phyloP scores from a whole-genome alignment of 2,888 invertebrate species.

The Melitaea athalia region DNA sequence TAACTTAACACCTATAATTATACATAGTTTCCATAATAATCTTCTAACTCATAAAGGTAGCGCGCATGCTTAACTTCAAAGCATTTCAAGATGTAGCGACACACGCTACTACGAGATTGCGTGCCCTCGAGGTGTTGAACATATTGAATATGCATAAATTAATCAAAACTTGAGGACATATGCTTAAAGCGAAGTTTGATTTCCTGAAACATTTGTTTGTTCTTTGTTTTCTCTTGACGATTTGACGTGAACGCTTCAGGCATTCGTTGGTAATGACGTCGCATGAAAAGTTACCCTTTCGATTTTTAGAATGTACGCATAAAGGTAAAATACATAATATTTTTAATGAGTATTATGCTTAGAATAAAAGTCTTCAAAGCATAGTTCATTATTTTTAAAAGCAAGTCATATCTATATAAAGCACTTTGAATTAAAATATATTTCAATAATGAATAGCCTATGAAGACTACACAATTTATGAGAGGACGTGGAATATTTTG shows the following conservation, averaged over 20 bases:
- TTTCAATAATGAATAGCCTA: too few relatives aligned
- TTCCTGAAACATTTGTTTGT: constrained; percentile 43
- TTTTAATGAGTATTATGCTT: background rate
- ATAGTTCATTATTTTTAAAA: too few relatives aligned
- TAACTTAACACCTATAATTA: background rate
- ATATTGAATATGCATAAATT: constrained; percentile 52
- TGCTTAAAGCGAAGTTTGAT: constrained; percentile 45
- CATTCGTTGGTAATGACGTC: constrained; percentile 30
- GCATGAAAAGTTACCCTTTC: constrained; percentile 11
- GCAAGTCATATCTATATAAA: too few relatives aligned
- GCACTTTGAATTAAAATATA: too few relatives aligned
- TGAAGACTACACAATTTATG: too few relatives aligned
- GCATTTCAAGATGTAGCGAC: background rate
- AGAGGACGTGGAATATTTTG: too few relatives aligned
- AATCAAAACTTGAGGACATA: constrained; percentile 45
- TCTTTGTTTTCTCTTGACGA: constrained; percentile 41
- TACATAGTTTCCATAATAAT: background rate
- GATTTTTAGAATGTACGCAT: constrained; percentile 1
- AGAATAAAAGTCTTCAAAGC: too few relatives aligned
- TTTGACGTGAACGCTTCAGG: constrained; percentile 23
- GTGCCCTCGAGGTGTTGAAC: constrained; percentile 39
- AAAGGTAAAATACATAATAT: background rate
- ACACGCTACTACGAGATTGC: constrained; percentile 26
- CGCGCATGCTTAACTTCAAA: background rate
- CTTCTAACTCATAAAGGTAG: background rate